A percentile compares a stretch with the other conserved stretches of the same genome.
Conservation (phyloP, 2,113 vertebrate genomes). For the Eleginops maclovinus region DNA sequence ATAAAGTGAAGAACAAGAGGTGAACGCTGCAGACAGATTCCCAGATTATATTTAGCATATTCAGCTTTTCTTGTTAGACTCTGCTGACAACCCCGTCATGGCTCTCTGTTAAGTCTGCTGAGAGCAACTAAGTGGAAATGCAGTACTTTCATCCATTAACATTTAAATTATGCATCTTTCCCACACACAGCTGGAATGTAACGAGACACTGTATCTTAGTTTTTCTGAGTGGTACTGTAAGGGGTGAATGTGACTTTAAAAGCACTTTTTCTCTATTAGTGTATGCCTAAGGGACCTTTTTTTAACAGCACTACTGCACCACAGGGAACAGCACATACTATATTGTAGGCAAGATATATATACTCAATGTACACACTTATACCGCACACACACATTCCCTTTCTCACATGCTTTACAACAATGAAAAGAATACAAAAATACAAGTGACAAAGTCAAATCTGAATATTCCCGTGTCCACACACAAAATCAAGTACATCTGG, state of each 20-base stretch:
- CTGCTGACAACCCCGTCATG: conserved; percentile 19
- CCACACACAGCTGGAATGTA: conserved; percentile 21
- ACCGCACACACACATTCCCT: conserved; percentile 7
- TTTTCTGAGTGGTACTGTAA: conserved; percentile 28
- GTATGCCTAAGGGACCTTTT: conserved; percentile 26
- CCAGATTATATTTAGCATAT: conserved; percentile 20
- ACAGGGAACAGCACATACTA: conserved; percentile 28
- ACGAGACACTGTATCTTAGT: conserved; percentile 26
- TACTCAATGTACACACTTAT: conserved; percentile 12
- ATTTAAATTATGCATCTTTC: conserved; percentile 62
- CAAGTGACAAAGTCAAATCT: conserved; percentile 5
- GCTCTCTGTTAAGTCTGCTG: conserved; percentile 26
- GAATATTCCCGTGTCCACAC: background rate
- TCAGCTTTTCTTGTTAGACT: conserved; percentile 27
- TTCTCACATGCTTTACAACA: background rate
- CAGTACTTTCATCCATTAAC: conserved; percentile 56
- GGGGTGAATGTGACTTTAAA: conserved; percentile 34
- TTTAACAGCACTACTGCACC: conserved; percentile 42
- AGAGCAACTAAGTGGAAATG: conserved; percentile 37
- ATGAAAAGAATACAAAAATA: conserved; percentile 6
- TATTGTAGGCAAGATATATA: conserved; percentile 13
- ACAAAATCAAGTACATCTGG: conserved; percentile 8
- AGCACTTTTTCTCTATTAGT: conserved; percentile 30
- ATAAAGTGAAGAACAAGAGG: background rate
- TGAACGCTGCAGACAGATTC: conserved; percentile 19